These are phyloP conservation scores for Pyxicephalus adspersus DNA, from an alignment of 2,113 vertebrate genomes.

Conservation along the genomic window DNA sequence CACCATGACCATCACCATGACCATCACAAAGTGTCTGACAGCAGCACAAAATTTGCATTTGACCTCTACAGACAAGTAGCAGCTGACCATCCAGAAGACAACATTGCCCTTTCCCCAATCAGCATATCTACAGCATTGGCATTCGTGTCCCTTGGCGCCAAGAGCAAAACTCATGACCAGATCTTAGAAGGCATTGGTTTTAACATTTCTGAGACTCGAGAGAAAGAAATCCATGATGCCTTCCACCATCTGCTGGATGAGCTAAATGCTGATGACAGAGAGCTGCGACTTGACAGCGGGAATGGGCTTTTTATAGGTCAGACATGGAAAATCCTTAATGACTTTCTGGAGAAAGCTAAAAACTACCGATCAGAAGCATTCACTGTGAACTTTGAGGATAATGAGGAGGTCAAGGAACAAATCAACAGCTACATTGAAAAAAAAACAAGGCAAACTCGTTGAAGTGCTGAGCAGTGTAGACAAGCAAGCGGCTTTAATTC, in stretches of 20 bases:
- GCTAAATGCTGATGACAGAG: constrained; percentile 64
- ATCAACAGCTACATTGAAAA: constrained; percentile 74
- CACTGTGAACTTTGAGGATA: constrained; percentile 69
- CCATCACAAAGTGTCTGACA: constrained; percentile 24
- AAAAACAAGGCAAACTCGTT: constrained; percentile 75
- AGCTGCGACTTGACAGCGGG: constrained; percentile 71
- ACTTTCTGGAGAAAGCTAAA: constrained; percentile 72
- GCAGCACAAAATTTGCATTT: constrained; percentile 72
- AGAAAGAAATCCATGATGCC: constrained; percentile 66
- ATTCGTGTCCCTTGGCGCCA: constrained; percentile 71
- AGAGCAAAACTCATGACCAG: constrained; percentile 69
- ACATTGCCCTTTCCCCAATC: constrained; percentile 79
- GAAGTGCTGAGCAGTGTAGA: constrained; percentile 71
- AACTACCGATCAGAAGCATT: constrained; percentile 71
- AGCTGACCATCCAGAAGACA: constrained; percentile 62
- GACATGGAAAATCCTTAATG: constrained; percentile 64
- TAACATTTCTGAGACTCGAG: constrained; percentile 57
- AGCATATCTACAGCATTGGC: constrained; percentile 75
- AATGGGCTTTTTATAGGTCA: constrained; percentile 74
- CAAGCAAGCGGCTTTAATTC: constrained; percentile 66
- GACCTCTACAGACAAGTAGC: constrained; percentile 70
- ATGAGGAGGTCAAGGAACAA: constrained; percentile 63
- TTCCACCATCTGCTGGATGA: constrained; percentile 74
- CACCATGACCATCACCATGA: not conserved
- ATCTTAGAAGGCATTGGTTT: constrained; percentile 74